Percentiles rank a stretch among this genome's conserved stretches.
Conservation (phyloP, 2,888 invertebrate genomes). For the Physocephala rufipes region DNA sequence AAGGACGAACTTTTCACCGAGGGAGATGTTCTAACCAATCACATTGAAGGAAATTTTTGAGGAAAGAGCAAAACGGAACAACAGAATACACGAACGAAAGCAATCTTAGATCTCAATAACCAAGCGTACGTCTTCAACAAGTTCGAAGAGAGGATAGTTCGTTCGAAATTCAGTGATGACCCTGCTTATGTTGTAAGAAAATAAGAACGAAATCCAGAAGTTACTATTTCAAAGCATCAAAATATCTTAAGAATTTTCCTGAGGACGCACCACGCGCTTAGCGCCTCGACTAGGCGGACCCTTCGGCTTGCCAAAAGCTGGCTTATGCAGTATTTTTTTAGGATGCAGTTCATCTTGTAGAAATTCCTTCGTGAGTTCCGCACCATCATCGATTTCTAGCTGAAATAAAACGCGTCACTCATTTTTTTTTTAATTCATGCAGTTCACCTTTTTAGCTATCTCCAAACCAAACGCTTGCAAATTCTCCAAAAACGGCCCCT, state of each 20-base stretch:
- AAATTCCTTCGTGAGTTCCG: slow-evolving; percentile 89
- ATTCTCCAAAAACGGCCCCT: slow-evolving; percentile 86
- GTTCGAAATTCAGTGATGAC: no score
- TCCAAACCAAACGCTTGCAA: slow-evolving; percentile 81
- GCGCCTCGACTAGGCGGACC: slow-evolving; percentile 94
- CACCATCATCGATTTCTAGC: slow-evolving; percentile 91
- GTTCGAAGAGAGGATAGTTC: no score
- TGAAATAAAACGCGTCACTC: no score
- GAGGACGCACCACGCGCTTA: slow-evolving; percentile 82
- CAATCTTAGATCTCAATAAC: no score
- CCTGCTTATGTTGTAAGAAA: no score
- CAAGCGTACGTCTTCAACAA: no score
- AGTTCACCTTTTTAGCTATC: slow-evolving; percentile 84
- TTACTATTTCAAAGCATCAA: background rate
- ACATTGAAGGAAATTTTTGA: no score
- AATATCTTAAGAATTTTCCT: slow-evolving; percentile 63
- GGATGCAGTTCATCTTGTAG: slow-evolving; percentile 95
- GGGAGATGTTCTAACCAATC: no score
- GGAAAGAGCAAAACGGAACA: no score
- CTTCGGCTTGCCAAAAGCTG: slow-evolving; percentile 96
- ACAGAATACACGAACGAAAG: no score
- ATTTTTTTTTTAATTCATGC: no score
- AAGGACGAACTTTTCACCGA: no score
- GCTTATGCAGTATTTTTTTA: slow-evolving; percentile 84
- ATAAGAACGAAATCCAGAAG: background rate